Evolutionary conservation across 53 echinoderm and acorn worm genomes (phyloP), one percentile per base, ranked within the genome.

Genomic region (Stichopus horrens): DNA sequence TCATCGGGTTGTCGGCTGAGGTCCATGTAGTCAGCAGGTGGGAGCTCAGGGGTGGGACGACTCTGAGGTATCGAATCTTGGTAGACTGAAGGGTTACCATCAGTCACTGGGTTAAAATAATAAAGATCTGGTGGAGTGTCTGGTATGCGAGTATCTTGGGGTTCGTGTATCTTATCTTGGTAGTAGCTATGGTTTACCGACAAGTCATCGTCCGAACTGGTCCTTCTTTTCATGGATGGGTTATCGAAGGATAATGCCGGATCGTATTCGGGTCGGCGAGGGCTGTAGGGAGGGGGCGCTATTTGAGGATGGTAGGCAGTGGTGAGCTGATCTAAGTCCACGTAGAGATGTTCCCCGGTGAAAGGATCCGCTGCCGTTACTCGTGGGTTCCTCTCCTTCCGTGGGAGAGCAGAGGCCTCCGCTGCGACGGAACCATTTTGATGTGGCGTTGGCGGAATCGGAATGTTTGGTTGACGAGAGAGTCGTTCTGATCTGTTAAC

Each of bases 381-480:
- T 22, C 51, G 86, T 9, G 66, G 52, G 68, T 86, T 53, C 9
- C 63, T 53, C 21, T 9, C 51, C 37, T 86, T 86, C 7, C 52
- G 4, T 8, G 86, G 86, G 8, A 86, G 4, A 51, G 86, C 63
- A 18, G 51, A 66, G 6, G 86, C 86, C 5, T 23, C 37, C 14
- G 68, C 13, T 7, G n/a, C 6, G n/a, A 20, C n/a, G 55, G 79
- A 52, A 0, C 57, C 53, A 58, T 56, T 81, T 3, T 56, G 21
- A 68, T 67, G 10, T 59, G 86, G 86, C 10, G 86, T 86, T 66
- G 86, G 86, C 23, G 86, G 86, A 68, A 86, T 86, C 0, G 86
- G 86, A 6, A 86, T 86, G n/a, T 86, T 86, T 23, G 86, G 86
- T 86, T 86, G 86, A 14, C 86, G 65, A 18, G 86, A 86, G 4